Percentiles rank a stretch among this genome's conserved stretches.
Conservation (phyloP, 2,888 invertebrate genomes). For the Graphium colonna region DNA sequence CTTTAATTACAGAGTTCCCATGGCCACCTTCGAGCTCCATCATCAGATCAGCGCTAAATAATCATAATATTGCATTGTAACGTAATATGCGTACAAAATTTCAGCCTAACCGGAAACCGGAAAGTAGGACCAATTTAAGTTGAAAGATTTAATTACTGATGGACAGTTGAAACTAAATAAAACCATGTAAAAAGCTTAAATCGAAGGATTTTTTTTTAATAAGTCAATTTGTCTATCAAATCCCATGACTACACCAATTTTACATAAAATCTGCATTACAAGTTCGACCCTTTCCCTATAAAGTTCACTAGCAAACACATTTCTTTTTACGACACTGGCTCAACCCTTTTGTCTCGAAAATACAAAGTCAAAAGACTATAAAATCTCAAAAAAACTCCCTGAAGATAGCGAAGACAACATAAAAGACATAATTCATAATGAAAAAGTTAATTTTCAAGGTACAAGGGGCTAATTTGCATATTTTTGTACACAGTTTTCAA, state of each 20-base stretch:
- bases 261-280: constrained; percentile 23
- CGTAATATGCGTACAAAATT: no score
- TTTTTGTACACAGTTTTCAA: constrained; percentile 69
- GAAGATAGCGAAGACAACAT: constrained; percentile 68
- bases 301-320: constrained; percentile 26
- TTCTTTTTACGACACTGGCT: not conserved
- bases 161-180: no score
- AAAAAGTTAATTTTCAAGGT: constrained; percentile 77
- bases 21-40: no score
- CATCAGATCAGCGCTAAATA: no score
- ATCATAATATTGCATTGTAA: no score
- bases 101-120: no score
- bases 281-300: constrained; percentile 48
- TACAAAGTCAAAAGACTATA: constrained; percentile 47
- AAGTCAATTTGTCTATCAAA: not conserved
- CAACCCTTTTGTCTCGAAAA: constrained; percentile 28
- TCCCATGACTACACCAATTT: not conserved
- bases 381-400: constrained; percentile 75
- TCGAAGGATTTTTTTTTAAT: not conserved
- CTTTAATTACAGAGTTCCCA: no score
- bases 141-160: no score
- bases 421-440: constrained; percentile 78
- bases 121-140: no score
- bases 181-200: no score
- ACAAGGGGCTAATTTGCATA: constrained; percentile 69